Evolutionary conservation across 1,140 invertebrate genomes (phyloP).

Genomic region (Drosophila quadrilineata): DNA sequence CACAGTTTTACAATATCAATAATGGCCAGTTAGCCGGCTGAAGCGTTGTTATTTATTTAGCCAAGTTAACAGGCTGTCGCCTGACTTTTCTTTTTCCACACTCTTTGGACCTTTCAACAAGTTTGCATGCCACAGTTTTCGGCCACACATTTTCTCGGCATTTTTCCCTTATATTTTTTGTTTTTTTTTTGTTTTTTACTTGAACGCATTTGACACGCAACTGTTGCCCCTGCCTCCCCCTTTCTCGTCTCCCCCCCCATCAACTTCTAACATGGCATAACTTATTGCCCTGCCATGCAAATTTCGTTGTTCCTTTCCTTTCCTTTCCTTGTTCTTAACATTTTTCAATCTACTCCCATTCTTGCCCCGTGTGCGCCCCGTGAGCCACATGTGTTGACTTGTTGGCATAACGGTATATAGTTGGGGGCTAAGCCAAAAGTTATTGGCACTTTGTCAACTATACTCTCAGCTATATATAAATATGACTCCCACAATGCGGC

Average conservation of each 20-base stretch:
- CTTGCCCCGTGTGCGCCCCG: slow-evolving; percentile 31
- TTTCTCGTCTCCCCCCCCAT: slow-evolving; percentile 50
- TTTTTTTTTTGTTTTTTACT: slow-evolving; percentile 3
- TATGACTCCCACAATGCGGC: neutral
- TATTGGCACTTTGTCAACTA: slow-evolving; percentile 73
- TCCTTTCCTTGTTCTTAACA: too few species aligned
- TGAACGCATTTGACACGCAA: slow-evolving; percentile 66
- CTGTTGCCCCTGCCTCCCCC: slow-evolving; percentile 30
- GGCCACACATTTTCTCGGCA: slow-evolving; percentile 9
- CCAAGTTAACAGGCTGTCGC: slow-evolving; percentile 34
- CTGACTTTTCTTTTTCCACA: slow-evolving; percentile 9
- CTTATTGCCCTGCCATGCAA: slow-evolving; percentile 66
- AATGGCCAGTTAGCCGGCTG: slow-evolving; percentile 48
- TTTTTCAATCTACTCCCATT: neutral
- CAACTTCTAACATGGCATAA: slow-evolving; percentile 79
- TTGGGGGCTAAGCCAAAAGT: slow-evolving; percentile 49
- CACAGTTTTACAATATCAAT: slow-evolving; percentile 62
- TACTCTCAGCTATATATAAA: neutral
- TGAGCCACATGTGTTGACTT: too few species aligned
- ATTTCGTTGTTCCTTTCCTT: slow-evolving; percentile 28
- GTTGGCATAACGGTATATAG: too few species aligned
- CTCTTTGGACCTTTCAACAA: slow-evolving; percentile 66
- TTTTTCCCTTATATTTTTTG: neutral
- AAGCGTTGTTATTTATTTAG: slow-evolving; percentile 31
- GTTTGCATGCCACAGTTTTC: slow-evolving; percentile 22